phyloP scores from a whole-genome alignment of 2,888 invertebrate species.

The Dichetophora obliterata region DNA sequence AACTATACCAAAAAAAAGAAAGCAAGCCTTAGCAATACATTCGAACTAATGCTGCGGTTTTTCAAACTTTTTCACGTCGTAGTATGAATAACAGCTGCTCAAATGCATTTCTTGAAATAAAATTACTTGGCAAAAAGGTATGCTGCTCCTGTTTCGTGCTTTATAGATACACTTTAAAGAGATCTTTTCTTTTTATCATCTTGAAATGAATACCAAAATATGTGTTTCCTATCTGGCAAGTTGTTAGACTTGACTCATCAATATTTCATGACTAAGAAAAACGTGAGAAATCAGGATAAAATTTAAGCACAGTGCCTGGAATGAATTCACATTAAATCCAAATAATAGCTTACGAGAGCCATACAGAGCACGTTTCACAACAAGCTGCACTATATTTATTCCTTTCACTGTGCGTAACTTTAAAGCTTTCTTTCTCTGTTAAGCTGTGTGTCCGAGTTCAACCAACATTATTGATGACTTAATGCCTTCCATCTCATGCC shows the following conservation, averaged over 20 bases:
- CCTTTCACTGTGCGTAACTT: not conserved
- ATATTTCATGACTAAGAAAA: not conserved
- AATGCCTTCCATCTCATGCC: slow-evolving; percentile 58
- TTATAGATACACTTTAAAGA: too few relatives aligned
- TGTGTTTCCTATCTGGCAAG: not conserved
- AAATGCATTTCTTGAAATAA: too few relatives aligned
- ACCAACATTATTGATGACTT: slow-evolving; percentile 61
- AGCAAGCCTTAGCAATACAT: not conserved
- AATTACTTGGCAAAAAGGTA: too few relatives aligned
- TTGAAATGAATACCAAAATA: not conserved
- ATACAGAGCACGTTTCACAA: not conserved
- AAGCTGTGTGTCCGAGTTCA: slow-evolving; percentile 50
- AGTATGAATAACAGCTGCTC: too few relatives aligned
- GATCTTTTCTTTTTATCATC: not conserved
- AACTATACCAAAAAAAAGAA: not conserved
- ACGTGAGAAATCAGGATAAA: not conserved
- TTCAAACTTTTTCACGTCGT: not conserved
- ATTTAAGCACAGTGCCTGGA: too few relatives aligned
- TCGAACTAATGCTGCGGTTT: not conserved
- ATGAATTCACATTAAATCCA: not conserved
- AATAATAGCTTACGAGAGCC: not conserved
- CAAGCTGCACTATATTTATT: not conserved
- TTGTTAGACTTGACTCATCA: not conserved
- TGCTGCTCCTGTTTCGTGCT: not conserved
- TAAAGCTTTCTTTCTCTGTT: not conserved